A percentile compares a stretch with the other conserved stretches of the same genome.
Conservation (phyloP, 1,140 invertebrate genomes). For the Frieseomelitta varia region DNA sequence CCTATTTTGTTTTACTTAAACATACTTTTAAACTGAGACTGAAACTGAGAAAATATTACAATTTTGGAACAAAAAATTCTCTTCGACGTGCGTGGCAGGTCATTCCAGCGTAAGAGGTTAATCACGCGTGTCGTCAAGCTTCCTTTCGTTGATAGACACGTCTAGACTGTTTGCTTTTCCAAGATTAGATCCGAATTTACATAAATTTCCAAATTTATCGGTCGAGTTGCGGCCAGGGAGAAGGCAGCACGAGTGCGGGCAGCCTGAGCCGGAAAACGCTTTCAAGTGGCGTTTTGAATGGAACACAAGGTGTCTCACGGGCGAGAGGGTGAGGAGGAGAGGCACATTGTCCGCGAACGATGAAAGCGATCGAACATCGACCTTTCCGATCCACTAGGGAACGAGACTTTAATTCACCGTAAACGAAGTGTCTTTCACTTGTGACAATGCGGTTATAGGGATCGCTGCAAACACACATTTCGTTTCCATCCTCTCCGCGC, state of each 20-base stretch:
- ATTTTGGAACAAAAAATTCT: too few relatives aligned
- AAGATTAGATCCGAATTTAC: neutral
- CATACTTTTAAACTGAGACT: too few relatives aligned
- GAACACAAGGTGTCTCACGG: slow-evolving; percentile 41
- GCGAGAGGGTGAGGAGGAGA: neutral
- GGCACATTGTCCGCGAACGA: slow-evolving; percentile 38
- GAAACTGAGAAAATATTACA: too few relatives aligned
- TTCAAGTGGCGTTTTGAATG: slow-evolving; percentile 39
- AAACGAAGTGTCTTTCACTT: slow-evolving; percentile 57
- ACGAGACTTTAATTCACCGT: slow-evolving; percentile 53
- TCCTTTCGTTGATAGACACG: neutral
- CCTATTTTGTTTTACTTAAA: too few relatives aligned
- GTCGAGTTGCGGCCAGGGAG: neutral
- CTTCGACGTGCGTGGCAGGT: too few relatives aligned
- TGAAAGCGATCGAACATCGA: slow-evolving; percentile 34
- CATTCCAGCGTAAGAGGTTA: too few relatives aligned
- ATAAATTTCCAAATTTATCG: neutral
- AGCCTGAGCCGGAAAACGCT: neutral
- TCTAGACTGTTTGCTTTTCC: too few relatives aligned
- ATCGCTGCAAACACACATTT: slow-evolving; percentile 26
- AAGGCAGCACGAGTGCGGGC: neutral
- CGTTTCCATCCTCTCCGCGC: slow-evolving; percentile 2
- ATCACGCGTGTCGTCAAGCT: neutral
- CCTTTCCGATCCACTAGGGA: slow-evolving; percentile 20
- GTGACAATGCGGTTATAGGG: slow-evolving; percentile 37